Conservation (phyloP, 2,113 vertebrate species). For the Miniopterus natalensis region DNA sequence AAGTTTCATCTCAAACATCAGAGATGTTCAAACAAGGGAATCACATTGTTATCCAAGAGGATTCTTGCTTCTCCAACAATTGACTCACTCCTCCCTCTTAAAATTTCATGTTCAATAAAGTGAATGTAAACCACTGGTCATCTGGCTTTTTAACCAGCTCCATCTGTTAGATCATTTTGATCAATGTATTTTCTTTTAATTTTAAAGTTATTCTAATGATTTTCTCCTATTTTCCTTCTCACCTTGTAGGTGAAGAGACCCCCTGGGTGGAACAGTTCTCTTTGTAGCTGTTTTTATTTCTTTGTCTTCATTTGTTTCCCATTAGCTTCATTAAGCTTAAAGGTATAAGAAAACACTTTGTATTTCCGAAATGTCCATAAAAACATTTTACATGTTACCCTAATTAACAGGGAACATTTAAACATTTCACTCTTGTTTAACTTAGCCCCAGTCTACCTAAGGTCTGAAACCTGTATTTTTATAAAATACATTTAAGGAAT, state of each 20-base stretch:
- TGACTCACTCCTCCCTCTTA: neutral
- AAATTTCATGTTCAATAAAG: neutral
- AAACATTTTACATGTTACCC: neutral
- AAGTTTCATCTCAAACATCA: neutral
- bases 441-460: neutral
- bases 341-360: neutral
- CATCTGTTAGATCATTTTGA: neutral
- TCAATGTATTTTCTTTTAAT: neutral
- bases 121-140: neutral
- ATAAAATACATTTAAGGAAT: neutral
- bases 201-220: neutral
- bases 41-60: neutral
- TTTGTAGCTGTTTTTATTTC: neutral
- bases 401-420: neutral
- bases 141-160: neutral
- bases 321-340: neutral
- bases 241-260: neutral
- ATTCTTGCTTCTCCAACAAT: neutral
- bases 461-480: neutral
- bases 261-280: neutral
- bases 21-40: neutral
- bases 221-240: neutral
- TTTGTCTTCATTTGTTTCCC: neutral
- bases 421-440: neutral
- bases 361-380: slow-evolving; percentile 16